Conservation (phyloP, 1,140 invertebrate genomes). For the Drepana arcuata region DNA sequence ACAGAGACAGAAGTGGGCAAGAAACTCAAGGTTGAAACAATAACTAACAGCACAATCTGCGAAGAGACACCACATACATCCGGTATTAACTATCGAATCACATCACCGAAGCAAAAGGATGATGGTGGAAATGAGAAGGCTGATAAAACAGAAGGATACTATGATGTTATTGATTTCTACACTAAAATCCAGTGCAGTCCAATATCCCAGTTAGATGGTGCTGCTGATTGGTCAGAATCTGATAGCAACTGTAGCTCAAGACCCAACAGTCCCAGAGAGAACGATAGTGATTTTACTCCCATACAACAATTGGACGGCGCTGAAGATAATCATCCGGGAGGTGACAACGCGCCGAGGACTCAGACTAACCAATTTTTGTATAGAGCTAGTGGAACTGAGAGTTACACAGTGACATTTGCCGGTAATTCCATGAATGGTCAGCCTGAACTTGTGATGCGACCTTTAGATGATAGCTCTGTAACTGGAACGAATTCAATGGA, state of each 20-base stretch:
- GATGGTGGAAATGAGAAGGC: slow-evolving; percentile 37
- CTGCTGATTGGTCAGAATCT: slow-evolving; percentile 73
- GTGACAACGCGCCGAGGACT: slow-evolving; percentile 42
- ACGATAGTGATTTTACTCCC: slow-evolving; percentile 49
- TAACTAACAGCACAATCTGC: slow-evolving; percentile 27
- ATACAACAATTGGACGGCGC: slow-evolving; percentile 84
- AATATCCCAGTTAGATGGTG: slow-evolving; percentile 76
- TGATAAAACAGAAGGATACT: slow-evolving; percentile 60
- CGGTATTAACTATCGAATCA: slow-evolving; percentile 46
- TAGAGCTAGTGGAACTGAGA: slow-evolving; percentile 62
- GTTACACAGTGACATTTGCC: slow-evolving; percentile 65
- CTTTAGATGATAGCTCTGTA: slow-evolving; percentile 54
- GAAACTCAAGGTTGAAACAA: slow-evolving; percentile 45
- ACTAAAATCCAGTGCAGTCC: slow-evolving; percentile 70
- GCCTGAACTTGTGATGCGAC: slow-evolving; percentile 64
- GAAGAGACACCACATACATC: slow-evolving; percentile 52
- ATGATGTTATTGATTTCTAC: slow-evolving; percentile 67
- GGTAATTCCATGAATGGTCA: slow-evolving; percentile 57
- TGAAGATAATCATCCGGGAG: slow-evolving; percentile 75
- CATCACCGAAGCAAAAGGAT: slow-evolving; percentile 54
- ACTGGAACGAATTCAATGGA: slow-evolving; percentile 66
- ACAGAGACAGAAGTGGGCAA: slow-evolving; percentile 47
- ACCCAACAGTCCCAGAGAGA: slow-evolving; percentile 38
- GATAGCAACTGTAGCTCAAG: slow-evolving; percentile 63
- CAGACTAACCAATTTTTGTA: slow-evolving; percentile 63